phyloP scores from a whole-genome alignment of 2,113 vertebrate genomes.

The Colaptes auratus region DNA sequence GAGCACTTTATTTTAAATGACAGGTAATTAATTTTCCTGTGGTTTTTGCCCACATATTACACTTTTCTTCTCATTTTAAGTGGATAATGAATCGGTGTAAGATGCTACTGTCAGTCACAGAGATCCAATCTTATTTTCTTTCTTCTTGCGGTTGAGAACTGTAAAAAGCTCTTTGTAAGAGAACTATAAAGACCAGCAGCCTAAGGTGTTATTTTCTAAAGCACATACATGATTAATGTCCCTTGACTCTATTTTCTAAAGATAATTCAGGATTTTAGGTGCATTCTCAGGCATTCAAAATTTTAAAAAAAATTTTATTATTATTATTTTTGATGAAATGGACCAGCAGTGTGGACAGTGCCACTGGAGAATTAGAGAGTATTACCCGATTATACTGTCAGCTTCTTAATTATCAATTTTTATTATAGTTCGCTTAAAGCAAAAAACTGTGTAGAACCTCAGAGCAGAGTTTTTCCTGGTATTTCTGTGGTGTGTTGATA shows the following conservation, averaged over 20 bases:
- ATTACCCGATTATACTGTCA: conserved; percentile 23
- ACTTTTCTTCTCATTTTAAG: neutral
- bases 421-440: conserved; percentile 51
- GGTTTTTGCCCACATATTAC: neutral
- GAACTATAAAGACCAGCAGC: neutral
- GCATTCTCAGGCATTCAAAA: neutral
- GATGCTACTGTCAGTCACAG: neutral
- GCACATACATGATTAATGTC: neutral
- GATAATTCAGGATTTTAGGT: neutral
- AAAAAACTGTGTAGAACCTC: conserved; percentile 40
- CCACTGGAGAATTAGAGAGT: neutral
- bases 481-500: conserved; percentile 69
- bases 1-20: conserved; percentile 7
- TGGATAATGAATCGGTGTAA: neutral
- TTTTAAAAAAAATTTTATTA: neutral
- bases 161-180: no score
- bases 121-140: neutral
- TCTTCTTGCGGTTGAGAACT: neutral
- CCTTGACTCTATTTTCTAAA: neutral
- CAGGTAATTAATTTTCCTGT: neutral
- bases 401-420: conserved; percentile 61
- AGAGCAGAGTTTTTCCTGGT: conserved; percentile 29
- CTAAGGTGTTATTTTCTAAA: neutral
- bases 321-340: neutral
- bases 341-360: neutral